Evolutionary conservation across 2,888 invertebrate genomes (phyloP), one percentile per base, ranked within the genome.

Genomic region (Thelaira solivaga): DNA sequence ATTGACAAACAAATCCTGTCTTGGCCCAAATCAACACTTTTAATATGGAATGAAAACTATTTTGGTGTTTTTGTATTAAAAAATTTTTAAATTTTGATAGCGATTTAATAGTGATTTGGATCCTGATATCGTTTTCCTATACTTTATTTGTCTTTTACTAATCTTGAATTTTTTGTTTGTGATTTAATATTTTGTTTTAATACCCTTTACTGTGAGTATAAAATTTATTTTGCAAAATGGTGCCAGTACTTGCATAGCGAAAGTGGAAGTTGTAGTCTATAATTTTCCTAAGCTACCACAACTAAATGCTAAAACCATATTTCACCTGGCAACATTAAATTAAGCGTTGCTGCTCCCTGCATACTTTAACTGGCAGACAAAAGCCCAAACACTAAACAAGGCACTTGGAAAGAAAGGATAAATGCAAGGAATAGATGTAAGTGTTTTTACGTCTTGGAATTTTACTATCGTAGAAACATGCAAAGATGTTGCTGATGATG

Each of bases 241-340:
- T 6, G 13, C 22, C 45, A 45, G 16, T 53, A 13, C 11, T 4
- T 5, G n/a, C n/a, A 22, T 1, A 20, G 11, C 31, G 43, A 59
- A 65, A 71, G 57, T 64, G 57, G 34, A 22, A 69, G 36, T 51
- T 11, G 11, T 64, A 73, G 77, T 78, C 68, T 78, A 78, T 78
- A 78, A 78, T 69, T 78, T 78, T 59, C 69, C 55, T 24, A 69
- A 78, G 69, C 69, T 59, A 61, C 69, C 73, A 59, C n/a, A n/a
- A n/a, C 73, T 64, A 49, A 78, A 43, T 53, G 41, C 39, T 51
- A n/a, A 65, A 59, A 69, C 45, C 62, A 74, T 78, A 69, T 74
- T 74, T 74, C 59, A 78, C 39, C 53, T 64, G 59, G 57, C 43
- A 16, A 34, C 43, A 59, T n/a, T 31, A 39, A 62, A 67, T 68